Percentiles rank a stretch among this genome's conserved stretches.
Conservation (phyloP, 2,113 vertebrate genomes). For the Dasyprocta punctata region DNA sequence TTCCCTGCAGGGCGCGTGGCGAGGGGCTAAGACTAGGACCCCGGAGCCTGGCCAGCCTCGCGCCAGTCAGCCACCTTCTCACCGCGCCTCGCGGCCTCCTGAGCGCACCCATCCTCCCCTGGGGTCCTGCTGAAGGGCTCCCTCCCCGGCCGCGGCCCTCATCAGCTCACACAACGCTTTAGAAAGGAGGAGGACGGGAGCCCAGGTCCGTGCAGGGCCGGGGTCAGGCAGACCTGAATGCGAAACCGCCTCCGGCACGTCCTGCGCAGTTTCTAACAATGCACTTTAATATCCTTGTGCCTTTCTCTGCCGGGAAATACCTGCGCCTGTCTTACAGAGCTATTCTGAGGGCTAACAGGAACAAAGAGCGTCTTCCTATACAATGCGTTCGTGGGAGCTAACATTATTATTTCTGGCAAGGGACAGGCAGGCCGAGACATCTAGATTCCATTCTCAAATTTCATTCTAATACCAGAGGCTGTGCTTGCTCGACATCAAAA, state of each 20-base stretch:
- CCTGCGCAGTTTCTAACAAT: background rate
- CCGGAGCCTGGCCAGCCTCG: background rate
- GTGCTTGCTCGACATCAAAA: background rate
- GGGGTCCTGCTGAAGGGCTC: background rate
- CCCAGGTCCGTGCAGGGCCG: background rate
- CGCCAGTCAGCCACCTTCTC: background rate
- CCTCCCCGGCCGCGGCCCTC: background rate
- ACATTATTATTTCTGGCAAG: background rate
- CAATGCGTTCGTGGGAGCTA: background rate
- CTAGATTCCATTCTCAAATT: constrained; percentile 4
- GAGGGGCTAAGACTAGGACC: background rate
- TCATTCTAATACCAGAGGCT: background rate
- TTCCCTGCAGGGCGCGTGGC: background rate
- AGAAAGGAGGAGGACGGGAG: background rate
- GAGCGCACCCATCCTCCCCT: background rate
- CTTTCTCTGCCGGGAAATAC: background rate
- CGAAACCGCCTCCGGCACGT: background rate
- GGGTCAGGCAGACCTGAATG: background rate
- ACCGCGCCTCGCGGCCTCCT: background rate
- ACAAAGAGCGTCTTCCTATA: background rate
- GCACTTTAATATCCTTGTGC: background rate
- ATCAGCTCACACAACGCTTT: background rate
- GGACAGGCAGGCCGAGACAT: background rate
- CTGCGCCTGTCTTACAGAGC: background rate
- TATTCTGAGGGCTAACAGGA: background rate